Conservation (phyloP, 2,888 invertebrate species). For the Brachypalpus laphriformis region DNA sequence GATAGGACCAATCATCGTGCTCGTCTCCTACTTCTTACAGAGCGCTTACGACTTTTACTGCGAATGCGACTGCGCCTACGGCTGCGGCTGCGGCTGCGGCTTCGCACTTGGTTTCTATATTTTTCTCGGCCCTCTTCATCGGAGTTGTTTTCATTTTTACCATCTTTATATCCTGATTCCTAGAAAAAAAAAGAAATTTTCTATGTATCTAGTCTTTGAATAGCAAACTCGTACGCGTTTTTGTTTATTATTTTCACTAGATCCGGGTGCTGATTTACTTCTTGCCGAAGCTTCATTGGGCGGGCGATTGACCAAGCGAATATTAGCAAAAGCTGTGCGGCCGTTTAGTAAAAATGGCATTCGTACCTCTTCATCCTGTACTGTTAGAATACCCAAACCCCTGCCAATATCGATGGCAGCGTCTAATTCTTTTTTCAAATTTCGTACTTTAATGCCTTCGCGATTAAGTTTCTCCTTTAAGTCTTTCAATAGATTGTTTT, state of each 20-base stretch:
- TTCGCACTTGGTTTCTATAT: too few species aligned
- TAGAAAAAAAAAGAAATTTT: neutral
- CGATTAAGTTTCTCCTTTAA: neutral
- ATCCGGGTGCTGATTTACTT: neutral
- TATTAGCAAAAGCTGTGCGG: too few species aligned
- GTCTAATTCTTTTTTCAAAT: slow-evolving; percentile 8
- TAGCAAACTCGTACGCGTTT: neutral
- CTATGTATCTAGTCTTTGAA: neutral
- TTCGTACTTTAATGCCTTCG: neutral
- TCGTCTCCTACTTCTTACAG: too few species aligned
- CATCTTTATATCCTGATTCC: too few species aligned
- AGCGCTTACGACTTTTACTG: too few species aligned
- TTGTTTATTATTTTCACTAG: neutral
- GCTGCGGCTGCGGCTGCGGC: too few species aligned
- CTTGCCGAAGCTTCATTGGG: neutral
- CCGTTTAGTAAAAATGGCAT: neutral
- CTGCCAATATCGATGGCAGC: neutral
- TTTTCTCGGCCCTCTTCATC: too few species aligned
- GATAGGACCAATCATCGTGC: too few species aligned
- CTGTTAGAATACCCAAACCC: slow-evolving; percentile 3
- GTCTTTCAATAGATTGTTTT: neutral
- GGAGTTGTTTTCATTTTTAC: too few species aligned
- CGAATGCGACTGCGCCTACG: too few species aligned
- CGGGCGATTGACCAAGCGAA: too few species aligned
- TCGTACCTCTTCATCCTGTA: neutral